Conservation (phyloP, 2,888 invertebrate genomes). For the Standfussiana lucernea region DNA sequence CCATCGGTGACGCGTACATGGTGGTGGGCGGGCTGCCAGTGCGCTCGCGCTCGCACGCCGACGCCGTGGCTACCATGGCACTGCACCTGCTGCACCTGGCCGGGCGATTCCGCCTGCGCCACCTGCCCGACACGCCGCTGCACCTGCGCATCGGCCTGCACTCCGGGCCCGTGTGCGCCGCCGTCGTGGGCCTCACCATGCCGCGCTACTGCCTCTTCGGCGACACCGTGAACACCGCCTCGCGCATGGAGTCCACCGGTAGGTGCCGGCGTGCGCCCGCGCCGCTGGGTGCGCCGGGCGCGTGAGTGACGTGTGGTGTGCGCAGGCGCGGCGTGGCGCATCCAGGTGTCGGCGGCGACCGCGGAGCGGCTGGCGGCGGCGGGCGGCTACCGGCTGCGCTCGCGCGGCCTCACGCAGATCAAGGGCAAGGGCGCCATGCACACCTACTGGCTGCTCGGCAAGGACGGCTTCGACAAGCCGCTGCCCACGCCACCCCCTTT, state of each 20-base stretch:
- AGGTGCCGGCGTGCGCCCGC: constrained; percentile 63
- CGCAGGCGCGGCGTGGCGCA: constrained; percentile 96
- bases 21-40: constrained; percentile 97
- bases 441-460: constrained; percentile 97
- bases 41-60: constrained; percentile 95
- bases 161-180: constrained; percentile 96
- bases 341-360: constrained; percentile 96
- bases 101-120: constrained; percentile 96
- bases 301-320: background rate
- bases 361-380: constrained; percentile 94
- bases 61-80: constrained; percentile 97
- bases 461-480: constrained; percentile 95
- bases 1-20: constrained; percentile 98
- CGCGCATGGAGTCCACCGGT: constrained; percentile 96
- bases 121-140: constrained; percentile 96
- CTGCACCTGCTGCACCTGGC: constrained; percentile 97
- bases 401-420: constrained; percentile 96
- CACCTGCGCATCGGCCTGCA: constrained; percentile 97
- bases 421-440: constrained; percentile 97
- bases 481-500: constrained; percentile 95
- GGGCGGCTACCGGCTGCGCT: constrained; percentile 96
- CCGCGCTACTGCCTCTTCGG: constrained; percentile 97
- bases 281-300: background rate
- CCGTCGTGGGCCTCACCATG: constrained; percentile 97
- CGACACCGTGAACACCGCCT: constrained; percentile 97